Percentiles rank a stretch among this genome's conserved stretches.
Conservation (phyloP, 2,113 vertebrate species). For the Tapirus terrestris region DNA sequence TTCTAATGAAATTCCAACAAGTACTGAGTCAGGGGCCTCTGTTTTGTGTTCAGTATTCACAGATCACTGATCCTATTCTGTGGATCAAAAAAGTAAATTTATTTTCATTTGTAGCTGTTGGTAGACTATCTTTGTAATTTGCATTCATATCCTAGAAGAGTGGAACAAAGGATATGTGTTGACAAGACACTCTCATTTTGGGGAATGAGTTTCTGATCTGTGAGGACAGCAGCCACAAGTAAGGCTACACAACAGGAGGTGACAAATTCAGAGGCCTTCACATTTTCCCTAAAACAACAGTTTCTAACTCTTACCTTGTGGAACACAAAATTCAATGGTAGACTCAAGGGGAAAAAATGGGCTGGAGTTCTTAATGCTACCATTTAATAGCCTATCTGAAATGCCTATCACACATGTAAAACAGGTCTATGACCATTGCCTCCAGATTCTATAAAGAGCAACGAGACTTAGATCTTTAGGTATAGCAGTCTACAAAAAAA, state of each 20-base stretch:
- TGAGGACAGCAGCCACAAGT: not conserved
- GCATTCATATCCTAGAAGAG: not conserved
- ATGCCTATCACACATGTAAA: not conserved
- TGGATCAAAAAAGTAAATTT: not conserved
- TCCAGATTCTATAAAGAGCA: not conserved
- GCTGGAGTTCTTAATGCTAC: not conserved
- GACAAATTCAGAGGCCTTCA: not conserved
- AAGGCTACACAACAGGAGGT: not conserved
- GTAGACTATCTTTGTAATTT: not conserved
- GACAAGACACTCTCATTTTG: not conserved
- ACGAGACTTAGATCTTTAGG: not conserved
- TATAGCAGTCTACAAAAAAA: not conserved
- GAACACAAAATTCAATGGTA: slow-evolving; percentile 15
- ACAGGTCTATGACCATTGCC: not conserved
- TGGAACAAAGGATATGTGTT: not conserved
- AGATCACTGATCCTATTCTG: not conserved
- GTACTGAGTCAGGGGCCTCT: not conserved
- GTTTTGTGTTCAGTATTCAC: not conserved
- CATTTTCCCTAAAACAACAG: not conserved
- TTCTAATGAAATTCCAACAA: not conserved
- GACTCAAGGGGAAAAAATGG: not conserved
- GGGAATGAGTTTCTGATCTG: not conserved
- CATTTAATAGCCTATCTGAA: not conserved
- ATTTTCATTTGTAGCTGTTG: not conserved
- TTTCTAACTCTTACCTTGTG: not conserved